Evolutionary conservation across 2,797 vertebrate species (phyloP).

Genomic region (Chaenodraco wilsoni): DNA sequence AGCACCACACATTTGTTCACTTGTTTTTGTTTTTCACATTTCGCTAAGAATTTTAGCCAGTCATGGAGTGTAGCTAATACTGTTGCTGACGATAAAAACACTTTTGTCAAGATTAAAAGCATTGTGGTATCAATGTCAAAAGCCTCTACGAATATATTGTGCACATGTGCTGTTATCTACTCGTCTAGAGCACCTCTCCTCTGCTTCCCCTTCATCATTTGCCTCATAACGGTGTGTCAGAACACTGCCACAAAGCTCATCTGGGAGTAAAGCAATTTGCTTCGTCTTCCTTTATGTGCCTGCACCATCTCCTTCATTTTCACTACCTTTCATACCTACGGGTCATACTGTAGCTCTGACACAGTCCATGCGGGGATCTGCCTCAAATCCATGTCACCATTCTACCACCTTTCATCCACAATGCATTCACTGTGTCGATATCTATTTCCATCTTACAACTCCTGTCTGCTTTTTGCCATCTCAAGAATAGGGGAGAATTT

Average conservation of each 20-base stretch:
- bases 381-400: slow-evolving; percentile 35
- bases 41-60: slow-evolving; percentile 44
- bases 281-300: slow-evolving; percentile 28
- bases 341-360: slow-evolving; percentile 26
- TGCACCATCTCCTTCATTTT: slow-evolving; percentile 31
- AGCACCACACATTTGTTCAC: slow-evolving; percentile 60
- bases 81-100: slow-evolving; percentile 51
- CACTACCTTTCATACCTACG: slow-evolving; percentile 41
- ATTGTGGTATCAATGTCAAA: slow-evolving; percentile 54
- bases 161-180: slow-evolving; percentile 25
- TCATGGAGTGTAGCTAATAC: slow-evolving; percentile 33
- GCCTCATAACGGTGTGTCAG: slow-evolving; percentile 43
- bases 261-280: slow-evolving; percentile 45
- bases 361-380: slow-evolving; percentile 10
- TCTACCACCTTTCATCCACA: slow-evolving; percentile 8
- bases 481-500: slow-evolving; percentile 30
- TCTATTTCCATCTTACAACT: slow-evolving; percentile 43
- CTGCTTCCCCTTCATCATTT: slow-evolving; percentile 40
- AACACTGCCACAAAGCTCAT: slow-evolving; percentile 57
- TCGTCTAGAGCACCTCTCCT: slow-evolving; percentile 43
- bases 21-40: slow-evolving; percentile 50
- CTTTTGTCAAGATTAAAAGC: slow-evolving; percentile 61
- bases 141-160: slow-evolving; percentile 24
- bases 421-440: slow-evolving; percentile 40
- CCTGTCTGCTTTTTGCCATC: slow-evolving; percentile 27